Evolutionary conservation across 2,888 invertebrate species (phyloP).

Genomic region (Dugesia japonica): DNA sequence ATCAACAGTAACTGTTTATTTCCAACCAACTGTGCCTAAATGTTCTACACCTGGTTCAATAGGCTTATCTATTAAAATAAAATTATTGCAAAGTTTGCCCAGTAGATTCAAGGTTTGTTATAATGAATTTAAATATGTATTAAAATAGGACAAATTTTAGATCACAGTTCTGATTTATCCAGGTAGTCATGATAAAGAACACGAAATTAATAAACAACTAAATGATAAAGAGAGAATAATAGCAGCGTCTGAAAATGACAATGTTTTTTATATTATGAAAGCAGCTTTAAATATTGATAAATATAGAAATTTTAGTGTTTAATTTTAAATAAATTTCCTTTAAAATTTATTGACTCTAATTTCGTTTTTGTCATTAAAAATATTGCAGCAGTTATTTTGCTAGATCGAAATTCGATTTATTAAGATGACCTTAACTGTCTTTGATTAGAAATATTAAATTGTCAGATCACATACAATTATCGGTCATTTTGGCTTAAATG

Average conservation of each 20-base stretch:
- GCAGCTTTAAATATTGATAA: constrained; percentile 57
- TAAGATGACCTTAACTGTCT: no score
- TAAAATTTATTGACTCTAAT: no score
- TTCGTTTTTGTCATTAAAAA: no score
- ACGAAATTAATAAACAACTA: constrained; percentile 85
- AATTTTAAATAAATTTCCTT: no score
- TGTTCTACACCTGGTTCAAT: constrained; percentile 93
- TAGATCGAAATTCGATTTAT: no score
- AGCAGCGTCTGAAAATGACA: constrained; percentile 81
- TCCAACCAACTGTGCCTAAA: constrained; percentile 94
- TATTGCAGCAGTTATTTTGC: no score
- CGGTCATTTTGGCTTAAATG: no score
- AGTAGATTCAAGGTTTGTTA: constrained; percentile 49
- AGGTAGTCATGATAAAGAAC: constrained; percentile 76
- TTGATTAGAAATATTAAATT: no score
- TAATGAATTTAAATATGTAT: constrained; percentile 27
- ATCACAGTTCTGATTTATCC: constrained; percentile 73
- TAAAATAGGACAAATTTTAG: constrained; percentile 53
- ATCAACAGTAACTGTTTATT: constrained; percentile 61
- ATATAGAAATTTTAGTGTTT: no score
- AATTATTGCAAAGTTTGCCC: constrained; percentile 68
- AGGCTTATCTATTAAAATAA: constrained; percentile 76
- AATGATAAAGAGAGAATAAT: constrained; percentile 93
- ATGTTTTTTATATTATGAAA: constrained; percentile 78
- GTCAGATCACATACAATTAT: no score